Evolutionary conservation across 2,113 vertebrate genomes (phyloP).

Genomic region (Bothrops jararaca): DNA sequence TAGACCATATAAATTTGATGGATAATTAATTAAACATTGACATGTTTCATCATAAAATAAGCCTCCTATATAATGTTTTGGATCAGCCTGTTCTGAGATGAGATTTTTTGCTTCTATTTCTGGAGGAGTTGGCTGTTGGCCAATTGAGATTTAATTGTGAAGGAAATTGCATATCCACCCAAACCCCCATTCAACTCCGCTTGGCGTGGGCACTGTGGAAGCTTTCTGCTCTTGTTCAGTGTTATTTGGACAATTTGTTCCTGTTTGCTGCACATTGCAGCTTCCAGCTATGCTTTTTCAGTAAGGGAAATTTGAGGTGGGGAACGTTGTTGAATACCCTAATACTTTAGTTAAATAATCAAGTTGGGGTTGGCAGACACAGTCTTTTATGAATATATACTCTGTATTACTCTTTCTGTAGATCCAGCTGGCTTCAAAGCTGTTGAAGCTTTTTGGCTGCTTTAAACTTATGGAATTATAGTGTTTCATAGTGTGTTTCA

Average conservation of each 20-base stretch:
- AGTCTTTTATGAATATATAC: background rate
- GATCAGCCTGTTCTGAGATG: background rate
- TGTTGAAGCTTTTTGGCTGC: background rate
- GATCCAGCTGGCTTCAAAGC: background rate
- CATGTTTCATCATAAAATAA: background rate
- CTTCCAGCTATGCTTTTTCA: constrained; percentile 1
- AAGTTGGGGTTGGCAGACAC: background rate
- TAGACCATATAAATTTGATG: background rate
- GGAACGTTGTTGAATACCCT: background rate
- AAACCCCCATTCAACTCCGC: background rate
- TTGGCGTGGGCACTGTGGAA: background rate
- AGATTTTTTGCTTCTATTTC: background rate
- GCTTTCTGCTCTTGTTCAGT: constrained; percentile 3
- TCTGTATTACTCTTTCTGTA: background rate
- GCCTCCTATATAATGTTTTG: background rate
- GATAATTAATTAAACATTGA: background rate
- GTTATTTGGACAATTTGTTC: constrained; percentile 1
- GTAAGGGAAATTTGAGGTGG: background rate
- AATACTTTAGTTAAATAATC: background rate
- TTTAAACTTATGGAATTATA: background rate
- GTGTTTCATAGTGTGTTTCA: background rate
- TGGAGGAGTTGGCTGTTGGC: background rate
- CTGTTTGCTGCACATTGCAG: constrained; percentile 9
- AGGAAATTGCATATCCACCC: background rate
- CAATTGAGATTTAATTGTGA: background rate